Evolutionary conservation across 2,797 vertebrate species (phyloP).

Genomic region (Gobionotothen gibberifrons): DNA sequence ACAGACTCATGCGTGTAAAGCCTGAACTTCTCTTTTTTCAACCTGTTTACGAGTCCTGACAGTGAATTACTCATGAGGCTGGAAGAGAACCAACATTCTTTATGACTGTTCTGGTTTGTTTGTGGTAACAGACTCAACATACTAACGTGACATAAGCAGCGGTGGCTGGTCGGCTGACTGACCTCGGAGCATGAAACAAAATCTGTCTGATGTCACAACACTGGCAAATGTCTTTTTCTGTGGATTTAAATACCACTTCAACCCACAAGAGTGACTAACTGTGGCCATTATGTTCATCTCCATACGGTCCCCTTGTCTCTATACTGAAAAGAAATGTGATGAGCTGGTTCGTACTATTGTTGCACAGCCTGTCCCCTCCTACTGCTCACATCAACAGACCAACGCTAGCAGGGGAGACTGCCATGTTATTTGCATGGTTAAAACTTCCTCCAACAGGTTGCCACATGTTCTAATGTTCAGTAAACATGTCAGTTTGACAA

Average conservation of each 20-base stretch:
- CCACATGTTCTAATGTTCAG: conserved; percentile 3
- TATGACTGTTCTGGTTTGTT: background rate
- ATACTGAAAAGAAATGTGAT: conserved; percentile 85
- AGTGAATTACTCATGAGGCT: background rate
- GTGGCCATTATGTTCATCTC: conserved; percentile 75
- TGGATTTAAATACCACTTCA: conserved; percentile 35
- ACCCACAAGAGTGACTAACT: conserved; percentile 11
- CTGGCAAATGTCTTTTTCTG: background rate
- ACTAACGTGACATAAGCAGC: conserved; percentile 13
- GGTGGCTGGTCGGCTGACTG: background rate
- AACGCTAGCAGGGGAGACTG: conserved; percentile 48
- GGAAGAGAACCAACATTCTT: background rate
- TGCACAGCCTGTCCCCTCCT: conserved; percentile 71
- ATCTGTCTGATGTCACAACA: conserved; percentile 21
- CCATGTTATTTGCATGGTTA: conserved; percentile 41
- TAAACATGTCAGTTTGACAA: background rate
- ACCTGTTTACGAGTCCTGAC: background rate
- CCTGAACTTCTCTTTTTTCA: too few relatives aligned
- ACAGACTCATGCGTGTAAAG: too few relatives aligned
- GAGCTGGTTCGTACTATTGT: conserved; percentile 83
- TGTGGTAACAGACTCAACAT: background rate
- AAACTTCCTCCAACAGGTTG: conserved; percentile 39
- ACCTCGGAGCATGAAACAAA: conserved; percentile 17
- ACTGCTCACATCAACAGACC: conserved; percentile 70
- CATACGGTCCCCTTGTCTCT: conserved; percentile 70